Evolutionary conservation across 37 sponge, comb jelly and placozoan genomes (phyloP).

Genomic region (Lycopodina hypogea): DNA sequence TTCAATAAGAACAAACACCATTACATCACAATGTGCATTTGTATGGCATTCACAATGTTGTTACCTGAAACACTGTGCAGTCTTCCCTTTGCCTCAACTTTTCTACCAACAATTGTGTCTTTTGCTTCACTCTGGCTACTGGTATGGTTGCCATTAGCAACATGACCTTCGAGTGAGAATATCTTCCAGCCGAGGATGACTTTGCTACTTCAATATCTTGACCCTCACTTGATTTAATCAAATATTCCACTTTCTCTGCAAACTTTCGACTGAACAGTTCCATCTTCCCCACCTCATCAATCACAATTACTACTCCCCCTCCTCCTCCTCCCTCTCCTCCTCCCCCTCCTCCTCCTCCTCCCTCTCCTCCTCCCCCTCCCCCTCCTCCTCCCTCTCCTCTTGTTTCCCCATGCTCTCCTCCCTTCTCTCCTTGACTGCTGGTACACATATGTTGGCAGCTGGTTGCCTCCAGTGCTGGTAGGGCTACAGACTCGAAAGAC

Average conservation of each 20-base stretch:
- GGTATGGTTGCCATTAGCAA: slow-evolving; percentile 57
- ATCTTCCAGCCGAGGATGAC: background rate
- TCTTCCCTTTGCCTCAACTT: slow-evolving; percentile 29
- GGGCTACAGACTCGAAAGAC: slow-evolving; percentile 49
- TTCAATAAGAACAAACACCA: too few relatives aligned
- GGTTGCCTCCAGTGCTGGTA: slow-evolving; percentile 12
- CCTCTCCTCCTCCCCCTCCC: too few relatives aligned
- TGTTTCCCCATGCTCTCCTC: too few relatives aligned
- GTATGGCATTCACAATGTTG: too few relatives aligned
- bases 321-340: too few relatives aligned
- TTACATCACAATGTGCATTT: too few relatives aligned
- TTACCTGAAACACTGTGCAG: slow-evolving; percentile 47
- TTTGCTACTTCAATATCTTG: background rate
- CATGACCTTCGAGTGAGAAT: background rate
- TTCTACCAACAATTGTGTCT: slow-evolving; percentile 42
- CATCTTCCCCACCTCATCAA: slow-evolving; percentile 73
- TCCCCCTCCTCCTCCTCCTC: too few relatives aligned
- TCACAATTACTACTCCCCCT: slow-evolving; percentile 9
- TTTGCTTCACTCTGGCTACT: slow-evolving; percentile 9
- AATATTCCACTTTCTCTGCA: slow-evolving; percentile 7
- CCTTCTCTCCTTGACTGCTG: too few relatives aligned
- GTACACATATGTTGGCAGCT: too few relatives aligned
- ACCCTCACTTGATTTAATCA: slow-evolving; percentile 15
- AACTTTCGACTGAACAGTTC: slow-evolving; percentile 49
- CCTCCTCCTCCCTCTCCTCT: too few relatives aligned